phyloP scores from a whole-genome alignment of 2,888 invertebrate genomes.

The Gastracanthus pulcherrimus region DNA sequence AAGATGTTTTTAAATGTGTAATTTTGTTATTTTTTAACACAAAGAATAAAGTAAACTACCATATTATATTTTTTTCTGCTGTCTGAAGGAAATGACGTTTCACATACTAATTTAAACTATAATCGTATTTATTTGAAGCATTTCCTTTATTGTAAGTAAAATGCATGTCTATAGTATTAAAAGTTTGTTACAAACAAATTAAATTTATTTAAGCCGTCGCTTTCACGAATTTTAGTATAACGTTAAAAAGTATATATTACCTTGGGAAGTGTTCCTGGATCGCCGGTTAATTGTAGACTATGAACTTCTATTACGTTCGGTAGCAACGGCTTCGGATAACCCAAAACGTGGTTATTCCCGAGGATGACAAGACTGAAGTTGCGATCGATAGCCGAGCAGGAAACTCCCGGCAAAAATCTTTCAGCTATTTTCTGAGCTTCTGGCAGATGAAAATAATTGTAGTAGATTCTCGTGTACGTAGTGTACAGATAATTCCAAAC shows the following conservation, averaged over 20 bases:
- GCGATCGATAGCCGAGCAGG: conserved; percentile 67
- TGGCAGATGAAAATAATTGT: conserved; percentile 69
- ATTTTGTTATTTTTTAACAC: too few species aligned
- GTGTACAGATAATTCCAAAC: conserved; percentile 69
- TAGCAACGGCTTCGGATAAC: conserved; percentile 71
- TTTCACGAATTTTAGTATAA: background rate
- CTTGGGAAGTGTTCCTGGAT: conserved; percentile 57
- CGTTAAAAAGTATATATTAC: conserved; percentile 27
- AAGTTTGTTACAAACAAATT: too few species aligned
- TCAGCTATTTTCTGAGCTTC: conserved; percentile 67
- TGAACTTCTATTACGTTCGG: conserved; percentile 73
- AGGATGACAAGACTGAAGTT: conserved; percentile 72
- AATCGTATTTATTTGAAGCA: too few species aligned
- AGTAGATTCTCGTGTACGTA: conserved; percentile 69
- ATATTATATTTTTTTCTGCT: too few species aligned
- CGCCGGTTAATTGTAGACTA: conserved; percentile 68
- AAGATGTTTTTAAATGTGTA: too few species aligned
- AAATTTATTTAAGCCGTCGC: background rate
- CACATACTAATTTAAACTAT: too few species aligned
- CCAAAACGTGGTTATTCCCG: conserved; percentile 72
- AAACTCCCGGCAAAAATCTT: conserved; percentile 65
- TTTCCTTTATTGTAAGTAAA: too few species aligned
- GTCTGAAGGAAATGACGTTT: too few species aligned
- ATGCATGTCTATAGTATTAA: too few species aligned
- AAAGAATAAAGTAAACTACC: too few species aligned